These are phyloP conservation scores for Cybosia mesomella DNA, from an alignment of 2,888 invertebrate species.

Conservation along the genomic window DNA sequence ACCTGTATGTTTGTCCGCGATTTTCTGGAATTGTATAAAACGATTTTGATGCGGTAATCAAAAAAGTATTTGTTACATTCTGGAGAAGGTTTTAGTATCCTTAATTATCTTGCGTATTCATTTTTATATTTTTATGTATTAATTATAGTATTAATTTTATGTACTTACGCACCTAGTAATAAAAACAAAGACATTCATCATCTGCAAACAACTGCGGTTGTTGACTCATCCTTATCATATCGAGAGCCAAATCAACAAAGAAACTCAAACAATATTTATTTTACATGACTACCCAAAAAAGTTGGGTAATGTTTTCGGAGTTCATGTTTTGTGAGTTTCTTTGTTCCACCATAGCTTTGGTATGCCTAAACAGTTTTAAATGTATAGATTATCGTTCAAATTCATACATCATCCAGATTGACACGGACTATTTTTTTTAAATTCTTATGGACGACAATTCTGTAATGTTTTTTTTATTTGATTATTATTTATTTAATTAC, in stretches of 20 bases:
- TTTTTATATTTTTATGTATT: constrained; percentile 15
- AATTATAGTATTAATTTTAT: neutral
- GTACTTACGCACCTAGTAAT: neutral
- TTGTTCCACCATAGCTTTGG: neutral
- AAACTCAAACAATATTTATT: constrained; percentile 13
- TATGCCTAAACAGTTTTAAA: too few species aligned
- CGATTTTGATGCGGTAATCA: too few species aligned
- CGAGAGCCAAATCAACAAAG: constrained; percentile 1
- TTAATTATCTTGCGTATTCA: constrained; percentile 30
- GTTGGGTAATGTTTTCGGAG: neutral
- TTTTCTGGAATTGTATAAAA: too few species aligned
- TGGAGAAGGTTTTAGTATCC: too few species aligned
- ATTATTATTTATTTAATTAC: too few species aligned
- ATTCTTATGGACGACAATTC: too few species aligned
- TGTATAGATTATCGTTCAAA: neutral
- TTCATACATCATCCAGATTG: too few species aligned
- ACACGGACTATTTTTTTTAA: too few species aligned
- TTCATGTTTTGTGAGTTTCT: neutral
- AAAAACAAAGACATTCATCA: neutral
- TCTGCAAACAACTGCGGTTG: neutral
- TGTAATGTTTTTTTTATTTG: too few species aligned
- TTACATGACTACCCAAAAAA: neutral
- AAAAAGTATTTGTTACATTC: too few species aligned
- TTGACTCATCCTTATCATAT: neutral
- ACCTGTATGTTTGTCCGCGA: too few species aligned